Percentiles rank a stretch among this genome's conserved stretches.
These are phyloP conservation scores for Forbesichthys papilliferus DNA, from an alignment of 2,113 vertebrate genomes.

Conservation along the genomic window DNA sequence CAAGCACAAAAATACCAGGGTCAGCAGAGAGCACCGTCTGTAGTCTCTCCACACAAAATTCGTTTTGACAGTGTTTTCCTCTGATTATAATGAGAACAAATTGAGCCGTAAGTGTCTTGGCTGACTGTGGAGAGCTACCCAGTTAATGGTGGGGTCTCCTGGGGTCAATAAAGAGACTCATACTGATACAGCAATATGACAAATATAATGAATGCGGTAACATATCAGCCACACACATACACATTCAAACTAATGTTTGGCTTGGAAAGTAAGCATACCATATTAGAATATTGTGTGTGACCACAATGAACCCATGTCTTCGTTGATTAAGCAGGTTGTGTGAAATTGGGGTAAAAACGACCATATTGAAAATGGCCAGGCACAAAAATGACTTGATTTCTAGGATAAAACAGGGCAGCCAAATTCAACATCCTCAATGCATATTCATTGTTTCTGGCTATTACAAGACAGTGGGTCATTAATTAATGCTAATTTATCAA, in stretches of 20 bases:
- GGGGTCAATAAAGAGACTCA: constrained; percentile 39
- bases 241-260: neutral
- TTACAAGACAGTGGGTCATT: too few species aligned
- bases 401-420: neutral
- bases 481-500: too few species aligned
- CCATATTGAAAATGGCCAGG: neutral
- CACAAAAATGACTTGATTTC: neutral
- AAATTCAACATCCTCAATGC: neutral
- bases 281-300: neutral
- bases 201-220: constrained; percentile 34
- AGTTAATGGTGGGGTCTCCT: constrained; percentile 16
- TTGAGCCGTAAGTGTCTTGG: constrained; percentile 51
- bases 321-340: neutral
- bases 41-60: constrained; percentile 29
- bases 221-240: neutral
- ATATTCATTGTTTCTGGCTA: neutral
- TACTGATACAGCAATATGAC: constrained; percentile 31
- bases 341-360: constrained; percentile 6
- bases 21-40: constrained; percentile 40
- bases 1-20: constrained; percentile 13
- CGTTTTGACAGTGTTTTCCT: constrained; percentile 47
- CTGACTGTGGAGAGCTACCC: constrained; percentile 33
- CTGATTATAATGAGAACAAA: constrained; percentile 65
- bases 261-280: neutral
- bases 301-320: neutral